phyloP scores from a whole-genome alignment of 2,888 invertebrate genomes.

The Troilus luridus region DNA sequence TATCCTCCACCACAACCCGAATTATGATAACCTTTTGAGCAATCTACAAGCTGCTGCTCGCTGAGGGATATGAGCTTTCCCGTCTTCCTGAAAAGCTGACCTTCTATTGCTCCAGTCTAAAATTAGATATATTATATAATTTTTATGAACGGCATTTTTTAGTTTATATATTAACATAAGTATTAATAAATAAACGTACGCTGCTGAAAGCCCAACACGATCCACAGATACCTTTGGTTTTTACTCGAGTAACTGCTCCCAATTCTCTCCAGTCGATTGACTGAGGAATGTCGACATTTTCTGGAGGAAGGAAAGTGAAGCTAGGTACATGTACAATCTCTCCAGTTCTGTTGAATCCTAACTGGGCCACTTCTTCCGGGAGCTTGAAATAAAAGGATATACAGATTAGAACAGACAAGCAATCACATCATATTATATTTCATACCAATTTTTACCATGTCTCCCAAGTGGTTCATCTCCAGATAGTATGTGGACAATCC shows the following conservation, averaged over 20 bases:
- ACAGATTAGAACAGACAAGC: neutral
- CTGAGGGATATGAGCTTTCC: neutral
- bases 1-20: neutral
- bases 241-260: neutral
- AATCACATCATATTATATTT: neutral
- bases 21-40: neutral
- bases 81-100: neutral
- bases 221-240: neutral
- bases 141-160: neutral
- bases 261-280: neutral
- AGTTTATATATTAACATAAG: neutral
- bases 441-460: neutral
- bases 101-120: neutral
- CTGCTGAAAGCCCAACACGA: neutral
- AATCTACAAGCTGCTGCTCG: neutral
- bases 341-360: neutral
- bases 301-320: neutral
- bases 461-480: neutral
- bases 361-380: neutral
- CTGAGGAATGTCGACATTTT: neutral
- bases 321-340: neutral
- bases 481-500: neutral
- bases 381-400: neutral
- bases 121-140: conserved; percentile 5
- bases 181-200: neutral